These are phyloP conservation scores for Gnathonemus longibarbis DNA, from an alignment of 2,113 vertebrate genomes.

Conservation along the genomic window DNA sequence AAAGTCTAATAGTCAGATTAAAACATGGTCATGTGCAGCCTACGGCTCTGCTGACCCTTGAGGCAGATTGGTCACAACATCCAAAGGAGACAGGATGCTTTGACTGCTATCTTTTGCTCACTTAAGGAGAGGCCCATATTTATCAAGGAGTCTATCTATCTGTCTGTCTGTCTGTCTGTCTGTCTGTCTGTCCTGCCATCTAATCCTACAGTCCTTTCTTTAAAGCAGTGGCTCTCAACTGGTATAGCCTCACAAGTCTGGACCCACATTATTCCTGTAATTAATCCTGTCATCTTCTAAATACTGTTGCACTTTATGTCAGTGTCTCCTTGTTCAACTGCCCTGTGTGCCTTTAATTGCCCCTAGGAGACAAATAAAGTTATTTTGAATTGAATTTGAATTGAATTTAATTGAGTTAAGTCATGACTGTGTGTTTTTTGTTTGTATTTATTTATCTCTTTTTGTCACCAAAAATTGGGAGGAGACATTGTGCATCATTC, in stretches of 20 bases:
- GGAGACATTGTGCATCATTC: not conserved
- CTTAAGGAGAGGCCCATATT: not conserved
- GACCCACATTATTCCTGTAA: not conserved
- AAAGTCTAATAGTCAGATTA: not conserved
- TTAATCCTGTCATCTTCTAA: not conserved
- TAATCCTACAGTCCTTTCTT: not conserved
- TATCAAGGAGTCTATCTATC: not conserved
- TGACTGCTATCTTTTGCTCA: not conserved
- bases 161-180: no score
- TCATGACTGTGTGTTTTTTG: not conserved
- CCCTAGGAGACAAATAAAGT: no score
- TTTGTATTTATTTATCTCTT: not conserved
- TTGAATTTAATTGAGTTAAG: not conserved
- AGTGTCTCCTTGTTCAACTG: no score
- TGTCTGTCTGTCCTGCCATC: not conserved
- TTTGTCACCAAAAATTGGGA: not conserved
- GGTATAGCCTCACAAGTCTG: not conserved
- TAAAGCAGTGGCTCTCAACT: not conserved
- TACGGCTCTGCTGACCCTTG: no score
- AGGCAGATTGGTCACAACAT: not conserved
- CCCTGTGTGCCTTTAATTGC: no score
- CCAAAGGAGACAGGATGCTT: not conserved
- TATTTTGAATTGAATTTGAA: no score
- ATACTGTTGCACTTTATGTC: no score
- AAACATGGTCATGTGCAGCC: not conserved